Base-by-base conservation (phyloP, 1,140 invertebrate genomes). In the Eurosta solidaginis region DNA sequence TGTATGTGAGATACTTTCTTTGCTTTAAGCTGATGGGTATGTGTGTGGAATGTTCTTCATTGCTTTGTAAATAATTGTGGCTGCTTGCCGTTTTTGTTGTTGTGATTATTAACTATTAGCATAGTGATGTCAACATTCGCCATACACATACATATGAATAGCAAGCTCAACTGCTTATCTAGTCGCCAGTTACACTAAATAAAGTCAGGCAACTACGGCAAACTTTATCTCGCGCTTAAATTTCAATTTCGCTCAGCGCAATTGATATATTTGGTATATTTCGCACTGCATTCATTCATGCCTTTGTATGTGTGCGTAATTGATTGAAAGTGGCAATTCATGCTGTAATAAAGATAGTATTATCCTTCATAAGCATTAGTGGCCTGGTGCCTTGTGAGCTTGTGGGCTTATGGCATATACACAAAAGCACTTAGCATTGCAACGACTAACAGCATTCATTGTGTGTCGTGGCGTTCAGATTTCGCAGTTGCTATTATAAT, bases 271-370 rank as follows among this genome's bases (percentile, higher is more conserved):
- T n/a, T n/a, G n/a, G n/a, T n/a, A 10, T n/a, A 68, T 3, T 40
- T n/a, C n/a, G 17, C 33, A 12, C 1, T 47, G 4, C n/a, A n/a
- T 47, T 4, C n/a, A 47, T 47, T 3, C 14, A n/a, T 47, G 14
- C n/a, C 12, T 14, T 14, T 68, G 10, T 59, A 59, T 59, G 14
- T 33, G 25, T 68, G 59, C n/a, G 33, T 40, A 68, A 42, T 68
- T 68, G 33, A 29, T 68, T 68, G 33, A 68, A 68, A 68, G 59
- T 68, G 59, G 59, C 59, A 68, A 68, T 68, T 68, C 59, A 68
- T 68, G 59, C 59, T 36, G 33, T 68, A 68, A 68, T 68, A 68
- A 68, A 68, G 59, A 68, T 20, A 68, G 36, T 68, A 40, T 68
- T 42, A 68, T 68, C 59, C 59, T 68, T 29, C 59, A n/a, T 20